Conservation (phyloP, 2,113 vertebrate species). For the Uria lomvia region DNA sequence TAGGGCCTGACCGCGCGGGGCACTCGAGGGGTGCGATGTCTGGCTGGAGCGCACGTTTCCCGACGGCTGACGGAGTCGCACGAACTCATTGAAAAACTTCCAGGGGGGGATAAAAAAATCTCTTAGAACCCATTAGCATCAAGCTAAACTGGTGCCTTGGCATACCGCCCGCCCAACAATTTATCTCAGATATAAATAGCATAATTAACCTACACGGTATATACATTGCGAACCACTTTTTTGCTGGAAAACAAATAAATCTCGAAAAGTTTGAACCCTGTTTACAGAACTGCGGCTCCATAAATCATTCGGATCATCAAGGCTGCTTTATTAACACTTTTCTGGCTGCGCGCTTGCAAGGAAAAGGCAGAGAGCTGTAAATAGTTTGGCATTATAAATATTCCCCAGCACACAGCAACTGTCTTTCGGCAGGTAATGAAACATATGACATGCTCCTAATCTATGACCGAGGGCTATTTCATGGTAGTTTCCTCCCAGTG, state of each 20-base stretch:
- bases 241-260: conserved; percentile 4
- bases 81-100: not conserved
- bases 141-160: not conserved
- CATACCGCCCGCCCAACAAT: not conserved
- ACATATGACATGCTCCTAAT: conserved; percentile 38
- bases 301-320: not conserved
- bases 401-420: not conserved
- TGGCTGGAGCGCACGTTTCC: fast-evolving
- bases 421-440: conserved; percentile 63
- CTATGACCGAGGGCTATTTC: conserved; percentile 64
- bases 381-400: not conserved
- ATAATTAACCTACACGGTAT: not conserved
- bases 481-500: conserved; percentile 61
- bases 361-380: not conserved
- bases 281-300: not conserved
- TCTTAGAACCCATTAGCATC: not conserved
- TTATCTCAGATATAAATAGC: not conserved
- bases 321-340: not conserved
- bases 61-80: not conserved
- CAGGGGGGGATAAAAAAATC: not conserved
- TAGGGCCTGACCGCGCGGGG: fast-evolving
- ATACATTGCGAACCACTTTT: not conserved
- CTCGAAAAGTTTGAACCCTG: not conserved
- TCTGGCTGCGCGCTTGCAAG: not conserved
- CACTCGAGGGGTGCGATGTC: fast-evolving